A percentile compares a stretch with the other conserved stretches of the same genome.
phyloP scores from a whole-genome alignment of 2,797 vertebrate genomes.

The Knipowitschia caucasica region DNA sequence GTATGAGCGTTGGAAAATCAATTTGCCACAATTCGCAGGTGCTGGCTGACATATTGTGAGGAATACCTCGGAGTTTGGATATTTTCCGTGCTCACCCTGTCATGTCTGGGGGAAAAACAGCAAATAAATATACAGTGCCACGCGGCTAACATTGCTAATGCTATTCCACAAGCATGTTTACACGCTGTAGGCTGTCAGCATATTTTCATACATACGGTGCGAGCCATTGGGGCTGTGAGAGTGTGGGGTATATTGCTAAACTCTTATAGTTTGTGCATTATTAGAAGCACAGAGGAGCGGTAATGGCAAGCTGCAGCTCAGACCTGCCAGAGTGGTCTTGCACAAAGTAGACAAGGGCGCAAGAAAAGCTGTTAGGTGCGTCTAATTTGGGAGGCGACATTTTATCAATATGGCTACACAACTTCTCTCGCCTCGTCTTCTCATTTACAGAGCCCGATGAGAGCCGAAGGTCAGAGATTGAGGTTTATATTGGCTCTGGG shows the following conservation, averaged over 20 bases:
- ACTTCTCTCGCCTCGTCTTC: constrained; percentile 47
- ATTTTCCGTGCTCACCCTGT: constrained; percentile 12
- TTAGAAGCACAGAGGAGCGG: constrained; percentile 17
- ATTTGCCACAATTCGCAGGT: constrained; percentile 43
- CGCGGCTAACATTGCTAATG: constrained; percentile 10
- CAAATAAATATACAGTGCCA: neutral
- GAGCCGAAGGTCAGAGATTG: constrained; percentile 50
- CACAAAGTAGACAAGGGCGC: constrained; percentile 39
- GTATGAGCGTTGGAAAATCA: constrained; percentile 42
- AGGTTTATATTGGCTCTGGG: constrained; percentile 22
- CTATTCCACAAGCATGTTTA: constrained; percentile 10
- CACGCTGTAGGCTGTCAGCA: constrained; percentile 19
- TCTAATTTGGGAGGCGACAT: constrained; percentile 73
- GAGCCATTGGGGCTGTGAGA: neutral
- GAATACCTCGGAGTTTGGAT: constrained; percentile 11
- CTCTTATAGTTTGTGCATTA: constrained; percentile 15
- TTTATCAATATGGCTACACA: constrained; percentile 69
- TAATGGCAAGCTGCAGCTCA: constrained; percentile 23
- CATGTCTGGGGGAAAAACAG: constrained; percentile 10
- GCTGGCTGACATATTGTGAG: constrained; percentile 18
- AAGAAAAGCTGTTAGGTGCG: constrained; percentile 66
- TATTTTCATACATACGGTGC: constrained; percentile 18
- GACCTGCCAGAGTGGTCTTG: constrained; percentile 36
- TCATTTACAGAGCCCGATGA: constrained; percentile 51
- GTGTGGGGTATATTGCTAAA: constrained; percentile 2